Evolutionary conservation across 2,888 invertebrate genomes (phyloP).

Genomic region (Leucania comma): DNA sequence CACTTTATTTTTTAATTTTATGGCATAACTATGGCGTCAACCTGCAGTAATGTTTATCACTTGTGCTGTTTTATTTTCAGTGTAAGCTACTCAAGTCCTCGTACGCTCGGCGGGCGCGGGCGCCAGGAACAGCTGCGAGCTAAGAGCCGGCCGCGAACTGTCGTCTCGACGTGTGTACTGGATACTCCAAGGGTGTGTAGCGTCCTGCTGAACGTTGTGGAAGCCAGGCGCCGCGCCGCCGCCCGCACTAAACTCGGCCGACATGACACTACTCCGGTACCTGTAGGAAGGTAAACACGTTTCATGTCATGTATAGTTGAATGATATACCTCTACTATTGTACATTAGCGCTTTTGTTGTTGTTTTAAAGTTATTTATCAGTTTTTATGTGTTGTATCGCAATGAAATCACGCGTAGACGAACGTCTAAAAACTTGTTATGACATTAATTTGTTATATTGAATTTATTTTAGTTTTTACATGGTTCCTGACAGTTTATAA

Average conservation of each 20-base stretch:
- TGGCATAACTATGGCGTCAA: too few relatives aligned
- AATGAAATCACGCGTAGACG: slow-evolving; percentile 77
- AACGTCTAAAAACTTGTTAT: slow-evolving; percentile 71
- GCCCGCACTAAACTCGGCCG: slow-evolving; percentile 15
- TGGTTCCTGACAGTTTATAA: slow-evolving; percentile 63
- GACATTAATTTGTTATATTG: slow-evolving; percentile 67
- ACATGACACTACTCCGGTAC: slow-evolving; percentile 45
- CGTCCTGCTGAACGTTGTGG: background rate
- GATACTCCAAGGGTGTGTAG: slow-evolving; percentile 11
- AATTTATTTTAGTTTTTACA: slow-evolving; percentile 71
- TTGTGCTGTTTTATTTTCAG: slow-evolving; percentile 46
- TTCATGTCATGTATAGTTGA: slow-evolving; percentile 67
- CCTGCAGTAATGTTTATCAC: too few relatives aligned
- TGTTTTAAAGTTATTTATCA: slow-evolving; percentile 79
- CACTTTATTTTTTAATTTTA: too few relatives aligned
- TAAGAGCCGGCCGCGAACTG: slow-evolving; percentile 18
- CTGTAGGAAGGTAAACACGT: slow-evolving; percentile 56
- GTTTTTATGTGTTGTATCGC: slow-evolving; percentile 69
- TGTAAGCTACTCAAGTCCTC: slow-evolving; percentile 62
- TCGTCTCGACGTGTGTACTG: slow-evolving; percentile 35
- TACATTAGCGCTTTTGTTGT: slow-evolving; percentile 78
- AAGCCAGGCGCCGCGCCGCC: slow-evolving; percentile 5
- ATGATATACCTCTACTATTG: slow-evolving; percentile 73
- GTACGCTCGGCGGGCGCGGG: slow-evolving; percentile 3
- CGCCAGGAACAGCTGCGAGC: slow-evolving; percentile 22